Evolutionary conservation across 1,140 invertebrate genomes (phyloP).

Genomic region (Pseudoatta argentina): DNA sequence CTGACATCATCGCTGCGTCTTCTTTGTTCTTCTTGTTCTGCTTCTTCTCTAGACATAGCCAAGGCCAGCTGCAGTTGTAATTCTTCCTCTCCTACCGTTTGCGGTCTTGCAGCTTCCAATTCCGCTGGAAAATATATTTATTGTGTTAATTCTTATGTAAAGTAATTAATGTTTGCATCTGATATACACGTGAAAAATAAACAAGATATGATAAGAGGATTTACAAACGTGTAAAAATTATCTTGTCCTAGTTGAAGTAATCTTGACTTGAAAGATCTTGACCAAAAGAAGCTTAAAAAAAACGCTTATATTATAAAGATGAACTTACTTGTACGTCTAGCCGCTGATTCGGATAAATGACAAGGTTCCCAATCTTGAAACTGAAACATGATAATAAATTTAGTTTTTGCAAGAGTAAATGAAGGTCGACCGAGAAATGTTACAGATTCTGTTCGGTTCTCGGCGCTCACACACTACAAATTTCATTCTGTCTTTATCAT

Average conservation of each 20-base stretch:
- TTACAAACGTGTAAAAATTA: background rate
- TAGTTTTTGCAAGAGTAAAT: no score
- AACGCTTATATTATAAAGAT: slow-evolving; percentile 24
- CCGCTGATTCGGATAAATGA: slow-evolving; percentile 80
- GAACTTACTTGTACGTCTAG: slow-evolving; percentile 80
- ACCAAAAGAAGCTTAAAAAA: background rate
- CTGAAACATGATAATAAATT: slow-evolving; percentile 66
- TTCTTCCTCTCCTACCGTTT: slow-evolving; percentile 98
- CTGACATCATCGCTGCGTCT: slow-evolving; percentile 97
- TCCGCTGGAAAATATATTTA: slow-evolving; percentile 88
- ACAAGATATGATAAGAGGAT: slow-evolving; percentile 39
- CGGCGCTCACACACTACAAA: no score
- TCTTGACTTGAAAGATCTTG: background rate
- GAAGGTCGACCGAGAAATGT: no score
- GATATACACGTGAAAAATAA: background rate
- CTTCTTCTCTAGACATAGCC: slow-evolving; percentile 99
- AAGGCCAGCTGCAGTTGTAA: slow-evolving; percentile 98
- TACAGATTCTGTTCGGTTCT: no score
- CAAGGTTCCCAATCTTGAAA: slow-evolving; percentile 85
- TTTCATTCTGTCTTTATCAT: no score
- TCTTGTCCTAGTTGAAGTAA: slow-evolving; percentile 15
- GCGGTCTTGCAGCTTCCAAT: slow-evolving; percentile 96
- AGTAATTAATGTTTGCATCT: slow-evolving; percentile 27
- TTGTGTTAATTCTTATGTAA: slow-evolving; percentile 38
- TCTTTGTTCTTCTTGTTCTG: slow-evolving; percentile 97